Percentiles rank a stretch among this genome's conserved stretches.
These are phyloP conservation scores for Epinephelus moara DNA, from an alignment of 2,113 vertebrate species.

Conservation along the genomic window DNA sequence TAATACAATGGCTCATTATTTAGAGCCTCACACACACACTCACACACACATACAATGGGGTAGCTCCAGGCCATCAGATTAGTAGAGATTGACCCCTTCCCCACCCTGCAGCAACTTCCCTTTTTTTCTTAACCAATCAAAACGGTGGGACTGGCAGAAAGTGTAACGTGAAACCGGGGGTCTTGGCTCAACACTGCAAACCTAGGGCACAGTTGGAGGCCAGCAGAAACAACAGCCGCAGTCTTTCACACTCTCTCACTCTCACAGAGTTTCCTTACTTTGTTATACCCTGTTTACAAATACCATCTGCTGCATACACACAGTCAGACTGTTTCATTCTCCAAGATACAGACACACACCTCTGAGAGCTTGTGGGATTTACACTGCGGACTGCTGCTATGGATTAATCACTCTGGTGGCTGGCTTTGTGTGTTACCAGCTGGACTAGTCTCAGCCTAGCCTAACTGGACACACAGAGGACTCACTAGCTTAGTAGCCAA, in stretches of 20 bases:
- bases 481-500: background rate
- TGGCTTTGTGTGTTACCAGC: conserved; percentile 33
- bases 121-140: conserved; percentile 77
- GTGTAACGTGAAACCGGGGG: conserved; percentile 83
- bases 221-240: conserved; percentile 74
- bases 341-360: conserved; percentile 36
- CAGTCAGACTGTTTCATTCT: conserved; percentile 18
- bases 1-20: conserved; percentile 86
- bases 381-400: conserved; percentile 47
- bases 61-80: conserved; percentile 77
- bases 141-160: conserved; percentile 69
- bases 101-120: conserved; percentile 74
- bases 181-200: conserved; percentile 74
- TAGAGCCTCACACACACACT: conserved; percentile 46
- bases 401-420: conserved; percentile 62
- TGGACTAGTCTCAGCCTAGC: background rate
- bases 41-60: conserved; percentile 71
- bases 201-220: conserved; percentile 74
- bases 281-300: conserved; percentile 42
- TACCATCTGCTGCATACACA: conserved; percentile 42
- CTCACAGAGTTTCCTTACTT: conserved; percentile 43
- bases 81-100: conserved; percentile 76
- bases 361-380: conserved; percentile 42
- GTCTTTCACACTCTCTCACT: conserved; percentile 67
- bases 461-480: conserved; percentile 13